Base-by-base conservation (phyloP, 2,113 vertebrate species). In the Raja brachyura region DNA sequence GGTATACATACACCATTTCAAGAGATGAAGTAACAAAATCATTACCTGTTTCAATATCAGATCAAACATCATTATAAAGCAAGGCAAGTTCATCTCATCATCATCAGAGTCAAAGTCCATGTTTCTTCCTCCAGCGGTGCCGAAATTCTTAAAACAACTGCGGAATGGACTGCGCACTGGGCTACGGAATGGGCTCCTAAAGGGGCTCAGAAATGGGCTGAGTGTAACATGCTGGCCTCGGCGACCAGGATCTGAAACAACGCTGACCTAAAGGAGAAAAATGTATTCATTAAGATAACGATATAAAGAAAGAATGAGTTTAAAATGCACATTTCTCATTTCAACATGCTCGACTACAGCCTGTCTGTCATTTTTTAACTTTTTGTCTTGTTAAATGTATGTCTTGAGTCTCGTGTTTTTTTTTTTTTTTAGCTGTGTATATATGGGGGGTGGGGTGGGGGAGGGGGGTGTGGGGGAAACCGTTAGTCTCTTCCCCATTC, bases 11-110 rank as follows among this genome's bases (percentile, higher is more conserved):
- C 33, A 22, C 8, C 7, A 48, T 25, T 70, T 5, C n/a, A 22
- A 20, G 63, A 48, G 10, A 70, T 5, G 20, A 16, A 39, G 8
- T 14, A 90, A 33, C 9, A 22, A 90, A 39, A 70, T 70, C 66
- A 74, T 48, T 96, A 99, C 99, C 98, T 99, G 99, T 95, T 99
- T 99, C 93, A 99, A 95, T 95, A 99, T 97, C 95, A 99, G 98
- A 95, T 99, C 99, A 95, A 99, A 99, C 99, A 99, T 99, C 94
- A 99, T 97, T 95, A 99, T 99, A 96, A 99, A 99, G 96, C 98
- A 99, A 96, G 98, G 98, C 93, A 99, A 97, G 96, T 99, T 99
- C 98, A 99, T 98, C 95, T 99, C 99, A 83, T 99, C 98, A 68
- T 99, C 98, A 76, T 99, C 98, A 94, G 97, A 97, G 94, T 99